Percentiles rank a stretch among this genome's conserved stretches.
Evolutionary conservation across 2,888 invertebrate species (phyloP).

Genomic region (Polydrusus cervinus): DNA sequence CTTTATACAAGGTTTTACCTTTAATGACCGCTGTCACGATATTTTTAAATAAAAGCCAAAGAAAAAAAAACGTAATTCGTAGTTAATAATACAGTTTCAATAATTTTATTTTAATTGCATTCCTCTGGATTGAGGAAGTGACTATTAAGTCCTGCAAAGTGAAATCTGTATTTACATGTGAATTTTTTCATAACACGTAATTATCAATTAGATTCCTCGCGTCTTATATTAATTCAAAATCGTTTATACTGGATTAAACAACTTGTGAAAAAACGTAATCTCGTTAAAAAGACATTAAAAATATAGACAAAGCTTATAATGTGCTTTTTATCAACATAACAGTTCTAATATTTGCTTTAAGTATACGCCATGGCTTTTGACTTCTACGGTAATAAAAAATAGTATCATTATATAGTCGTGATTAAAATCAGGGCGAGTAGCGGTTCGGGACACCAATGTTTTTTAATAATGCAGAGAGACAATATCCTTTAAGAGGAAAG

Average conservation of each 20-base stretch:
- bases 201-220: conserved; percentile 45
- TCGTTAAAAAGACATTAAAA: conserved; percentile 49
- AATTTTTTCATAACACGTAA: conserved; percentile 24
- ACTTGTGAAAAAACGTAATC: conserved; percentile 12
- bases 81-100: conserved; percentile 50
- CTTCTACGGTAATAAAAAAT: neutral
- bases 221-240: conserved; percentile 27
- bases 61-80: conserved; percentile 47
- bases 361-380: neutral
- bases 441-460: neutral
- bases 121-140: conserved; percentile 36
- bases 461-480: neutral
- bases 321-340: conserved; percentile 8
- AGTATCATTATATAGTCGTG: neutral
- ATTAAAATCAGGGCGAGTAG: neutral
- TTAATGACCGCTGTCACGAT: conserved; percentile 38
- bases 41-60: conserved; percentile 35
- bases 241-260: conserved; percentile 35
- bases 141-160: conserved; percentile 46
- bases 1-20: too few relatives aligned
- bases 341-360: conserved; percentile 3
- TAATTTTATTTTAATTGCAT: conserved; percentile 51
- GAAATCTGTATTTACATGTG: conserved; percentile 45
- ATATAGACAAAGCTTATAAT: conserved; percentile 20
- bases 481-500: too few relatives aligned